Conservation (phyloP, 2,113 vertebrate genomes). For the Tiliqua scincoides region DNA sequence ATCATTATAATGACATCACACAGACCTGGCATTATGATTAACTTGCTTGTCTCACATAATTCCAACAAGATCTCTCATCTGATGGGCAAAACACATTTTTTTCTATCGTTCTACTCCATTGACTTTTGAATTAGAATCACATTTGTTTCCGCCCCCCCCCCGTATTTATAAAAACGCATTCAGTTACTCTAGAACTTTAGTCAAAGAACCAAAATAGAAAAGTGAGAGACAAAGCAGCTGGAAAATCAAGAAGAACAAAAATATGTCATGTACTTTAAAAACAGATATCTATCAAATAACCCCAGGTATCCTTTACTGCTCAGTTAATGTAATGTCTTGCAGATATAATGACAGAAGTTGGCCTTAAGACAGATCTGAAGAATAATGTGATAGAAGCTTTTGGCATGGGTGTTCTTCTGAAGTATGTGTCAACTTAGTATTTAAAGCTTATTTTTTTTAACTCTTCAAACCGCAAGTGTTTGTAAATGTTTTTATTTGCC, state of each 20-base stretch:
- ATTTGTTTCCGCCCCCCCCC: background rate
- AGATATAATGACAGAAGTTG: background rate
- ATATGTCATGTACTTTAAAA: background rate
- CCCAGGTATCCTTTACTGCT: background rate
- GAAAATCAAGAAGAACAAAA: background rate
- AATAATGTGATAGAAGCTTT: background rate
- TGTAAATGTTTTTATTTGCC: background rate
- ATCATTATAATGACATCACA: background rate
- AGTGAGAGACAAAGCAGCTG: background rate
- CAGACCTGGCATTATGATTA: background rate
- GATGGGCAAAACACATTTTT: background rate
- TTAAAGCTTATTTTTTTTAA: background rate
- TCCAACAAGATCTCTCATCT: background rate
- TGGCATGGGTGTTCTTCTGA: background rate
- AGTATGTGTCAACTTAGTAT: background rate
- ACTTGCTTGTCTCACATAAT: background rate
- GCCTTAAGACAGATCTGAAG: background rate
- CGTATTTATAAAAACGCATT: constrained; percentile 1
- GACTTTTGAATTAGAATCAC: background rate
- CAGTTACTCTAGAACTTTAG: background rate
- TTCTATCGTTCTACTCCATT: background rate
- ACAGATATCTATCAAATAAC: background rate
- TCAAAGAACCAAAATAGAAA: background rate
- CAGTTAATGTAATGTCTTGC: background rate
- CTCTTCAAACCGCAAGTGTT: background rate